Evolutionary conservation across 2,797 vertebrate genomes (phyloP).

Genomic region (Melanotaenia parkinsoni): DNA sequence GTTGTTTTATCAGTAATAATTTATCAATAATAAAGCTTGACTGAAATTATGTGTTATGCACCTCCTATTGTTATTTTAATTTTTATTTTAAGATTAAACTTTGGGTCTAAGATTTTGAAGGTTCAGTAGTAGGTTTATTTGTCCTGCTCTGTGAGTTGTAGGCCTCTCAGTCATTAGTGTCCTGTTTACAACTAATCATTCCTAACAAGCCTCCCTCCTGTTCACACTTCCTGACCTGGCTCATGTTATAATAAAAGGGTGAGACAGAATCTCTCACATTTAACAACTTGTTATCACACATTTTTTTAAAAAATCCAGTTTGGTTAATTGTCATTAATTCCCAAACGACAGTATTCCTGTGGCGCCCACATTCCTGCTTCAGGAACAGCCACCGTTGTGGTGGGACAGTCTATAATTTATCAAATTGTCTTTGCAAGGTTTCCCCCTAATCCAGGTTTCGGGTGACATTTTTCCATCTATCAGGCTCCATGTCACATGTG

Average conservation of each 20-base stretch:
- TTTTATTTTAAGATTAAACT: slow-evolving; percentile 19
- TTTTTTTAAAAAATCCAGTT: neutral
- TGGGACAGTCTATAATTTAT: slow-evolving; percentile 18
- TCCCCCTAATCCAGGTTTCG: slow-evolving; percentile 25
- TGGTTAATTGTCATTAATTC: slow-evolving; percentile 21
- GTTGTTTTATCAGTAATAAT: neutral
- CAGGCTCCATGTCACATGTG: slow-evolving; percentile 21
- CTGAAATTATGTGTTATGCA: neutral
- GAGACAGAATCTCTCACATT: neutral
- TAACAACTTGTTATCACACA: neutral
- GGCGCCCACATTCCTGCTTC: neutral
- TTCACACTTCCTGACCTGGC: neutral
- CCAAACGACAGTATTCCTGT: slow-evolving; percentile 4
- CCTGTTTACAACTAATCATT: slow-evolving; percentile 2
- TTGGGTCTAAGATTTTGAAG: slow-evolving; percentile 23
- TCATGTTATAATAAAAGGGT: neutral
- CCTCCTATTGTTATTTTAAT: neutral
- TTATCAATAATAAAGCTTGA: neutral
- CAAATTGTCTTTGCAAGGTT: slow-evolving; percentile 1
- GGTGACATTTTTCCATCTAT: slow-evolving; percentile 37
- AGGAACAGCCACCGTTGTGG: slow-evolving; percentile 3
- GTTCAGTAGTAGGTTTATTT: slow-evolving; percentile 32
- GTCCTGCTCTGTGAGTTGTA: slow-evolving; percentile 11
- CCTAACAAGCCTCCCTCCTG: neutral
- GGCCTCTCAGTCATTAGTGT: slow-evolving; percentile 3